phyloP scores from a whole-genome alignment of 2,888 invertebrate genomes.

The Linyphia triangularis region DNA sequence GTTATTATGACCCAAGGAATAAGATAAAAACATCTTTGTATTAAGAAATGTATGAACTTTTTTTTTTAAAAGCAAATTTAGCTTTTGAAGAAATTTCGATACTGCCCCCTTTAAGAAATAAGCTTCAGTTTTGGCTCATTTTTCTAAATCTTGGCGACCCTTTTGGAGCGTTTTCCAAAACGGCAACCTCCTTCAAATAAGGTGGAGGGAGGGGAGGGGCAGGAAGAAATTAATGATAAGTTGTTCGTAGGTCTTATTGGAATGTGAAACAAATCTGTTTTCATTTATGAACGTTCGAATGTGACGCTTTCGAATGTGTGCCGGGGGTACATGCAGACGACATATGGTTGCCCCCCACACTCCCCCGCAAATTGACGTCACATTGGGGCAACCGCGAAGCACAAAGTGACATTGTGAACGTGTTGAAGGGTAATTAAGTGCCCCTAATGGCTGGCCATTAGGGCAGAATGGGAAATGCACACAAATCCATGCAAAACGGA shows the following conservation, averaged over 20 bases:
- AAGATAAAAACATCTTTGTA: too few species aligned
- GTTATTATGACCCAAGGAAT: too few species aligned
- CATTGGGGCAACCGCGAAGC: neutral
- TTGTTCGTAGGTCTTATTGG: conserved; percentile 46
- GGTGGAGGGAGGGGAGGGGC: neutral
- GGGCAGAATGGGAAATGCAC: neutral
- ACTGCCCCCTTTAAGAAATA: too few species aligned
- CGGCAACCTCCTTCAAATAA: neutral
- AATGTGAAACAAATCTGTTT: conserved; percentile 57
- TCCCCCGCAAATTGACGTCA: neutral
- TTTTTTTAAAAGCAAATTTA: too few species aligned
- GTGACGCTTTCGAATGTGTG: neutral
- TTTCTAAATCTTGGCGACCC: too few species aligned
- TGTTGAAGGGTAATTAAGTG: neutral
- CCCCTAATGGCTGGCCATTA: neutral
- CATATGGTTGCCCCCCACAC: neutral
- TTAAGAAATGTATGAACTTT: too few species aligned
- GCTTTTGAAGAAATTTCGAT: too few species aligned
- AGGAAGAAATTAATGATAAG: conserved; percentile 49
- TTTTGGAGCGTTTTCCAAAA: too few species aligned
- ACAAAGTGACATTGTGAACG: neutral
- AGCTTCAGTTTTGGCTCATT: too few species aligned
- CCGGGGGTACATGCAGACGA: neutral
- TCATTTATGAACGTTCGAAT: conserved; percentile 18
- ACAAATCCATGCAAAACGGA: neutral